Evolutionary conservation across 2,797 vertebrate genomes (phyloP).

Genomic region (Alcedo atthis): DNA sequence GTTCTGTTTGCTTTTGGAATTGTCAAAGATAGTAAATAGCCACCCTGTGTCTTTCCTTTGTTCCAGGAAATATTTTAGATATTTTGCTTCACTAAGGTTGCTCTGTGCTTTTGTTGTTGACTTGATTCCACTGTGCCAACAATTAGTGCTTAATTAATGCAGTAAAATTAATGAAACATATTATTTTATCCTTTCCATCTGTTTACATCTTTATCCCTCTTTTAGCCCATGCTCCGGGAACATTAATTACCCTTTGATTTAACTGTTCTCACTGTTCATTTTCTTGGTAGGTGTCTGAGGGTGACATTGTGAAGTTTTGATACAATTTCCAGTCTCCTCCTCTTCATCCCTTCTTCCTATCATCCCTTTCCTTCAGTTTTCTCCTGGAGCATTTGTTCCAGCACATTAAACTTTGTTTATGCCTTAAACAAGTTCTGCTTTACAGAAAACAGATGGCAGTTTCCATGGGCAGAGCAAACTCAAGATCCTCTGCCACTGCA

Average conservation of each 20-base stretch:
- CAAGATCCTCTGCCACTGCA: neutral
- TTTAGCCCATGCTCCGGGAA: conserved; percentile 42
- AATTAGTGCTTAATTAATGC: conserved; percentile 71
- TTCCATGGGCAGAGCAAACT: neutral
- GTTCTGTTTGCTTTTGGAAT: conserved; percentile 30
- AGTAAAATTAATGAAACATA: conserved; percentile 44
- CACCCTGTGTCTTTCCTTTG: neutral
- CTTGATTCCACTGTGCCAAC: conserved; percentile 55
- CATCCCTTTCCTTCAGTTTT: neutral
- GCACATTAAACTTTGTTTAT: neutral
- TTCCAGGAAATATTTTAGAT: conserved; percentile 27
- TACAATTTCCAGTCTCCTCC: neutral
- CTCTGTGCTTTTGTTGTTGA: conserved; percentile 72
- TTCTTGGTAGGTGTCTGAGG: conserved; percentile 8
- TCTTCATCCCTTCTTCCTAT: neutral
- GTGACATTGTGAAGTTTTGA: neutral
- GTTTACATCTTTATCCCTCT: neutral
- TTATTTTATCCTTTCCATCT: conserved; percentile 51
- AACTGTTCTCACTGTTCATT: neutral
- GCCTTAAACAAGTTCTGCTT: neutral
- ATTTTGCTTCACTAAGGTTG: conserved; percentile 53
- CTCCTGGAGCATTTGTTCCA: neutral
- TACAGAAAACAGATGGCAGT: neutral
- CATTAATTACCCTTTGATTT: conserved; percentile 23
- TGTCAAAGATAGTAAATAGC: conserved; percentile 2